Percentiles rank a stretch among this genome's conserved stretches.
These are phyloP conservation scores for Aldabrachelys gigantea DNA, from an alignment of 2,113 vertebrate species.

Conservation along the genomic window DNA sequence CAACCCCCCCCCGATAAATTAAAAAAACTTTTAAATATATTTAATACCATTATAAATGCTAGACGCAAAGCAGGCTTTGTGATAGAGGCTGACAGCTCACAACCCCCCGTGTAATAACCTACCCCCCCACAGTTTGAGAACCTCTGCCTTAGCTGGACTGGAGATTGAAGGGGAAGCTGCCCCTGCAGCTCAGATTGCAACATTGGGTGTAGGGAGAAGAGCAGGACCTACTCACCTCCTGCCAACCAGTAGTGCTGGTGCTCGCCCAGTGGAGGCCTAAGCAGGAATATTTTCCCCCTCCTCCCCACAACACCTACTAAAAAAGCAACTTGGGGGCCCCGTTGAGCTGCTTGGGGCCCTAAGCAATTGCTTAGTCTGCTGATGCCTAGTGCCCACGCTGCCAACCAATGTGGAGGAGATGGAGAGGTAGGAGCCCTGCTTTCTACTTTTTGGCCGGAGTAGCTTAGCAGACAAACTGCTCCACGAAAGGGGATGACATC, in stretches of 20 bases:
- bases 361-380: not conserved
- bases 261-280: not conserved
- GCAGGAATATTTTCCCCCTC: not conserved
- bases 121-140: too few species aligned
- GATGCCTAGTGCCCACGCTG: not conserved
- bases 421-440: not conserved
- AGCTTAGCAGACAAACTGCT: not conserved
- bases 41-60: too few species aligned
- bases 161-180: too few species aligned
- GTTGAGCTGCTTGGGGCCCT: fast-evolving
- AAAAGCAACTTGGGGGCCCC: not conserved
- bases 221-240: not conserved
- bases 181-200: not conserved
- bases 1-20: too few species aligned
- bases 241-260: not conserved
- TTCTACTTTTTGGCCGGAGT: not conserved
- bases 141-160: not conserved
- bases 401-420: too few species aligned
- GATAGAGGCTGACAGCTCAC: too few species aligned
- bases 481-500: not conserved
- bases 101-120: too few species aligned
- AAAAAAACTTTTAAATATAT: too few species aligned
- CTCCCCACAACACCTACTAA: not conserved
- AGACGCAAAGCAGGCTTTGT: too few species aligned
- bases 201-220: not conserved